Base-by-base conservation (phyloP, 1,140 invertebrate species). In the Hypothenemus hampei region DNA sequence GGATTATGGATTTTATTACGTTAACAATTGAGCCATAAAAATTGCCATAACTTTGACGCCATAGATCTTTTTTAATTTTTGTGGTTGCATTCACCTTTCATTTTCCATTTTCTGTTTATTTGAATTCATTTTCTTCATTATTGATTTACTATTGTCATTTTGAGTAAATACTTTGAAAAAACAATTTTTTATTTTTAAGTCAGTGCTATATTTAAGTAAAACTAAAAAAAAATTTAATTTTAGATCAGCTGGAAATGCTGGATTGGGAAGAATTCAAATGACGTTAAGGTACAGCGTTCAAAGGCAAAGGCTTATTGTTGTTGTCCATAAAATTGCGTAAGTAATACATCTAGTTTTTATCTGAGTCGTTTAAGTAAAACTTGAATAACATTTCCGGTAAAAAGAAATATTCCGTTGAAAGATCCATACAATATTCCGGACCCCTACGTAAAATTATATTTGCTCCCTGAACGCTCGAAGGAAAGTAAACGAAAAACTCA, bases 381-480 rank as follows among this genome's bases (percentile, higher is more conserved):
- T 13, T 31, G 26, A 31, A 11, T 31, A 31, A 31, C 10, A 31
- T 11, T 31, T 11, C 26, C 26, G 26, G 6, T n/a, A 6, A 29
- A 29, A 7, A 87, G 85, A 55, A 89, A 93, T 73, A 79, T 97
- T 51, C 89, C 90, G 4, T 70, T 91, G 16, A 90, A 89, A 61
- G 92, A 94, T 73, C 85, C 86, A 13, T 81, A 80, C 44, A 91
- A 91, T 69, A 84, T 95, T 61, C 92, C 93, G 1, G 93, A 97
- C 76, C 93, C 93, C 0, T 97, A 97, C 70, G 91, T 97, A 0
- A 94, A 95, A 68, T 72, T 97, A 15, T 95, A 97, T 70, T 77
- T 97, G 26, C 73, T 96, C 26, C 93, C 93, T 0, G 93, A 93
- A 58, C 78, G 85, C 23, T 80, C 85, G 18, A 91, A 90, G 72